Evolutionary conservation across 2,888 invertebrate genomes (phyloP), one percentile per base, ranked within the genome.

Genomic region (Pandemis corylana): DNA sequence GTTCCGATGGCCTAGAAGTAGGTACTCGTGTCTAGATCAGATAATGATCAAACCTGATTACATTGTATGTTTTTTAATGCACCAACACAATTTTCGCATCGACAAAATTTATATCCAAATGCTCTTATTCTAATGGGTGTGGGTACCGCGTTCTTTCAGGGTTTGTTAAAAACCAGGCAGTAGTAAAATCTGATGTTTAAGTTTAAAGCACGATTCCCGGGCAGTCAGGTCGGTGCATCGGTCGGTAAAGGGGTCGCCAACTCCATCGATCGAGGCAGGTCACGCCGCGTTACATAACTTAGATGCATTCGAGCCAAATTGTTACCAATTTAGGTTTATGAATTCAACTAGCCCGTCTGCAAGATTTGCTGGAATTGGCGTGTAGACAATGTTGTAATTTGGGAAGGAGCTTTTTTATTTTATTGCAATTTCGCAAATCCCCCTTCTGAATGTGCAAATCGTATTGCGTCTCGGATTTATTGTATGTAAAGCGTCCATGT

Each of bases 221-320:
- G 89, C 87, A 84, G 87, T 84, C 83, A 82, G 87, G 87, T 87
- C 87, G 90, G 94, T 94, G 94, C 94, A 93, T 90, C 87, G 94
- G 86, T 89, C 94, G 89, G 86, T 87, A 93, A 94, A 89, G 90
- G 88, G 94, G 94, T 93, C 93, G 89, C 80, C 81, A 69, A 70
- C 70, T 67, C 72, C 73, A 93, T 93, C 93, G 93, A 94, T 94
- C 91, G 82, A 79, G 81, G 80, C 87, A 83, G 88, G 89, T 87
- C 89, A 70, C 70, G 69, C 72, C 65, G 87, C 80, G 77, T 80
- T 79, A 78, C 82, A 80, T 79, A 78, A 78, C 80, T 76, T 64
- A 71, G 67, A 70, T 75, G 87, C 86, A 87, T 83, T 83, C 85
- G 84, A 87, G 87, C 88, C 87, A 83, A 88, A 87, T 85, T 84